Conservation (phyloP, 2,888 invertebrate species). For the Watsonalla cultraria region DNA sequence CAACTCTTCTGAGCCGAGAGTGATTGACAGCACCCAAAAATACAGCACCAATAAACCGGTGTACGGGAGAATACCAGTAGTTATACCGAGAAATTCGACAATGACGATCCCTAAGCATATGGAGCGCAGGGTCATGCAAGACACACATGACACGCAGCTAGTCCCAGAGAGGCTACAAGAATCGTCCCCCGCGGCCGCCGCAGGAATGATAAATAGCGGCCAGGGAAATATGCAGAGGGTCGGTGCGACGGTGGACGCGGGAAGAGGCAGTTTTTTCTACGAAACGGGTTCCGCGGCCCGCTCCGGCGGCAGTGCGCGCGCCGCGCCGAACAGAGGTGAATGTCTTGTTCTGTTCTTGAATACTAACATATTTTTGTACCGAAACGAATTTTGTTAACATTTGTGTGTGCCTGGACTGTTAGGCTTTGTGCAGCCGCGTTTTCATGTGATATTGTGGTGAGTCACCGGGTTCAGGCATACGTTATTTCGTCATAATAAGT, state of each 20-base stretch:
- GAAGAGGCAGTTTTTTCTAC: conserved; percentile 80
- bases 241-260: conserved; percentile 61
- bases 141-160: conserved; percentile 62
- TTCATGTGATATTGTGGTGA: conserved; percentile 8
- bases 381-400: conserved; percentile 21
- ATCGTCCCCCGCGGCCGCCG: conserved; percentile 35
- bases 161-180: conserved; percentile 70
- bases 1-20: conserved; percentile 43
- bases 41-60: conserved; percentile 45
- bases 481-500: conserved; percentile 13
- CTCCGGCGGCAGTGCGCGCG: conserved; percentile 80
- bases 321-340: conserved; percentile 70
- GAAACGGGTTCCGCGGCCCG: conserved; percentile 76
- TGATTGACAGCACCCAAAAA: conserved; percentile 57
- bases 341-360: conserved; percentile 56
- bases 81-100: conserved; percentile 39
- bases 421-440: conserved; percentile 19
- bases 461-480: conserved; percentile 7
- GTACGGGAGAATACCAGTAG: conserved; percentile 54
- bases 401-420: conserved; percentile 21
- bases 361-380: conserved; percentile 29
- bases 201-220: conserved; percentile 61
- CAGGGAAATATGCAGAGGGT: conserved; percentile 70
- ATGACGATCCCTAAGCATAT: conserved; percentile 23
- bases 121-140: conserved; percentile 29